Evolutionary conservation across 2,797 vertebrate genomes (phyloP), one percentile per base, ranked within the genome.

Genomic region (Pseudotriccus pelzelni): DNA sequence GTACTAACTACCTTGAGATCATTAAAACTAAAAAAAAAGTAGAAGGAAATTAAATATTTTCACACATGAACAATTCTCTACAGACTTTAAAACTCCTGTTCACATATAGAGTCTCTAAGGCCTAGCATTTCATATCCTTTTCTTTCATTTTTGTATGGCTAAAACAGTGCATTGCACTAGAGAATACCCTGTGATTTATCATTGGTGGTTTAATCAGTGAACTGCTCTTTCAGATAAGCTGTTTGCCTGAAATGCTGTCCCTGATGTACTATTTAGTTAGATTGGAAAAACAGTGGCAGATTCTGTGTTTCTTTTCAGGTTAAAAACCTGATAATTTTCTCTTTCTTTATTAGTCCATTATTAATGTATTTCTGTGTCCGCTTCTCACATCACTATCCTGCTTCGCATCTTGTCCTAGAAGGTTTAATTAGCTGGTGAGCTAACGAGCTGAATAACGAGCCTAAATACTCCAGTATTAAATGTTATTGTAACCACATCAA

Each of bases 261-360:
- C 94, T 83, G 28, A 18, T 69, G 87, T 52, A 81, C 70, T 82
- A 80, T 92, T 97, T 94, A 88, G 72, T 91, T 81, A 94, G 79
- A 97, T 90, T 96, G 85, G 79, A 97, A 97, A 97, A 91, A 59
- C 90, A 95, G 90, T 88, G 95, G 84, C 92, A 95, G 78, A 46
- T 85, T 87, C 93, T 77, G 34, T 66, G 20, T 10, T 21, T 15
- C 3, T 78, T 91, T 85, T 66, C 34, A 66, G 56, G 69, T 63
- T 85, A 73, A 87, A 93, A 93, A 30, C 7, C 17, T 93, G 89
- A 76, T 75, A 85, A 89, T 89, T 93, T 72, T 50, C 23, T 37
- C 75, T 72, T 74, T 76, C 32, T 70, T 93, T 91, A 2, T 68
- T 84, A 55, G 25, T 23, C 25, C 7, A 77, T 84, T 87, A 49